These are phyloP conservation scores for Grammomys surdaster DNA, from an alignment of 2,113 vertebrate species.

Conservation along the genomic window DNA sequence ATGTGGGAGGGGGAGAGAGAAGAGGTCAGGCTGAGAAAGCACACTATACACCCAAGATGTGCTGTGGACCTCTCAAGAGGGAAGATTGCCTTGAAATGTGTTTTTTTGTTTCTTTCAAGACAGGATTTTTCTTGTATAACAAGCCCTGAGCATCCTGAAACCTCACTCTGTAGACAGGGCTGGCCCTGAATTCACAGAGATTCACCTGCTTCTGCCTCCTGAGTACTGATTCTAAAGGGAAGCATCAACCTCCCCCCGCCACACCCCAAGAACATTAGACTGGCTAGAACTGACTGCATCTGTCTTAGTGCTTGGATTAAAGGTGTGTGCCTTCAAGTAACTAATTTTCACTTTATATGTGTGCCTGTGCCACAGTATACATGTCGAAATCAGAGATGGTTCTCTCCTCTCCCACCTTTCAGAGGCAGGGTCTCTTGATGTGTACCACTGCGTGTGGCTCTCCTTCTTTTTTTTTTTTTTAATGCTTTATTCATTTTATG, in stretches of 20 bases:
- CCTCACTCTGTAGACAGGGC: background rate
- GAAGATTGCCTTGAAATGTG: background rate
- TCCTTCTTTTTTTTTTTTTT: too few relatives aligned
- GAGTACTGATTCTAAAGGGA: too few relatives aligned
- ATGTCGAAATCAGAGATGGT: background rate
- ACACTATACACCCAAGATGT: background rate
- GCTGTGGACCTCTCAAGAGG: background rate
- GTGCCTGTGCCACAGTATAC: background rate
- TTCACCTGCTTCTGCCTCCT: background rate
- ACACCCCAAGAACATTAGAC: background rate
- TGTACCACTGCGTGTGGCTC: background rate
- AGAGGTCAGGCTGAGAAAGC: too few relatives aligned
- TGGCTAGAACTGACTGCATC: background rate
- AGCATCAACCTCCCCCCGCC: too few relatives aligned
- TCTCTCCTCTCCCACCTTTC: background rate
- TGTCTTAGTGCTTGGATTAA: background rate
- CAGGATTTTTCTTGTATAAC: background rate
- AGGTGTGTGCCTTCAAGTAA: background rate
- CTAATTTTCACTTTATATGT: background rate
- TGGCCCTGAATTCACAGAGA: background rate
- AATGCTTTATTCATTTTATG: too few relatives aligned
- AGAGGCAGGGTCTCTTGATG: background rate
- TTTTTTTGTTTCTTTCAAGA: background rate
- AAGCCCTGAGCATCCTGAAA: background rate
- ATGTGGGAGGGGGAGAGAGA: background rate